A percentile compares a stretch with the other conserved stretches of the same genome.
phyloP scores from a whole-genome alignment of 2,888 invertebrate species.

The Pseudanteris insignis region DNA sequence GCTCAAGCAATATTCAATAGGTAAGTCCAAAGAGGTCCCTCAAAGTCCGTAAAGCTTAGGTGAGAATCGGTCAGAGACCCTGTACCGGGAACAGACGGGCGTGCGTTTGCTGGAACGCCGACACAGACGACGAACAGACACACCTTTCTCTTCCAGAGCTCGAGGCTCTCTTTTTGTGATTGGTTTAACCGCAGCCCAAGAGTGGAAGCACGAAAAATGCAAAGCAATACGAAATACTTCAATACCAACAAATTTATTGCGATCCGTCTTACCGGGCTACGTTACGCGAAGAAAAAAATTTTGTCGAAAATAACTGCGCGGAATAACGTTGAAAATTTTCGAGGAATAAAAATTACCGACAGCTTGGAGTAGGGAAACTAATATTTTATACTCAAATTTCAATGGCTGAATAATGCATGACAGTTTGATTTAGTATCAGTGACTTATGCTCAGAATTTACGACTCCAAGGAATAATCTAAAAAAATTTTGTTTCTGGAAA shows the following conservation, averaged over 20 bases:
- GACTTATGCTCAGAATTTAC: no score
- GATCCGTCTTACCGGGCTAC: not conserved
- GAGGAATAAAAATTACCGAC: no score
- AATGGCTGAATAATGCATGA: no score
- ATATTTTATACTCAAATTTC: no score
- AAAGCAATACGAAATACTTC: slow-evolving; percentile 9
- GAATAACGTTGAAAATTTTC: no score
- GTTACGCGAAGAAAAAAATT: no score
- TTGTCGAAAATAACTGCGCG: no score
- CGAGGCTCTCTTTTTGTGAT: slow-evolving; percentile 15
- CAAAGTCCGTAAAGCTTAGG: slow-evolving; percentile 60
- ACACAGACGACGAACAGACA: slow-evolving; percentile 40
- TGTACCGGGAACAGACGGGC: slow-evolving; percentile 55
- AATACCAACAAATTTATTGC: not conserved
- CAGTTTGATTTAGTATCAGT: no score
- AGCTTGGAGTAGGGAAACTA: no score
- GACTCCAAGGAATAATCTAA: no score
- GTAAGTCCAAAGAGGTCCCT: slow-evolving; percentile 53
- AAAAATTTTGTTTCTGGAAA: no score
- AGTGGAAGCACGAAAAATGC: slow-evolving; percentile 24
- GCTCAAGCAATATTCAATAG: not conserved
- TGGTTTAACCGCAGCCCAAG: slow-evolving; percentile 11
- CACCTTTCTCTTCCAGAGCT: slow-evolving; percentile 20
- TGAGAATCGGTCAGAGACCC: slow-evolving; percentile 63
- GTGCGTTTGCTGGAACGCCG: slow-evolving; percentile 49